Evolutionary conservation across 2,113 vertebrate species (phyloP), one percentile per base, ranked within the genome.

Genomic region (Otus sunia): DNA sequence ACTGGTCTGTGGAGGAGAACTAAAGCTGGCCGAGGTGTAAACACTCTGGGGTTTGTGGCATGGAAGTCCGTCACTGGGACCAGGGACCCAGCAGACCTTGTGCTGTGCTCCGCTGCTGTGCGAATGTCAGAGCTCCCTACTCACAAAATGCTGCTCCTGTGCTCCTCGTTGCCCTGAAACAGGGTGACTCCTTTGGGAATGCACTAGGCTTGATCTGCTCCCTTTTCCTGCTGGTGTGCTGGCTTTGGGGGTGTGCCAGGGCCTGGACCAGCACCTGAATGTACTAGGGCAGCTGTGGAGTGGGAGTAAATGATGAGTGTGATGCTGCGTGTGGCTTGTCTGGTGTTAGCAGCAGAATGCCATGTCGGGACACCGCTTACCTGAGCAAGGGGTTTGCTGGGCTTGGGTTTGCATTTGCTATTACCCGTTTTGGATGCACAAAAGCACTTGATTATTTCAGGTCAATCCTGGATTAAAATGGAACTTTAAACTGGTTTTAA

Each of bases 121-220:
- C 2, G 2, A 25, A 1, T 55, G 30, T 41, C 18, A 3, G 49
- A 56, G 63, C 20, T 80, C 2, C 1, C 11, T 12, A 2, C 11
- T 41, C 23, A 26, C 49, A 68, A 45, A 76, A 30, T 3, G 47
- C 34, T 41, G 55, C 50, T 53, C 2, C 41, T 37, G 29, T 29
- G 18, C 22, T 32, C 43, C 43, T 59, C 2, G 0, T 55, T 0
- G 0, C n/a, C 15, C 16, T 84, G 11, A 15, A 17, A 1, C 2
- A 8, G 29, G 22, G n/a, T 50, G 71, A 25, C 36, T 60, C 23
- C 49, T 73, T 68, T 53, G 76, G 62, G 39, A 58, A 5, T 0
- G 0, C 5, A 1, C 19, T 1, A 8, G 75, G 78, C 89, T 94
- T 71, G 66, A 21, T 69, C 62, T 88, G 81, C 59, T 60, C 30